These are phyloP conservation scores for Zygaena filipendulae DNA, from an alignment of 2,888 invertebrate genomes.

Conservation along the genomic window DNA sequence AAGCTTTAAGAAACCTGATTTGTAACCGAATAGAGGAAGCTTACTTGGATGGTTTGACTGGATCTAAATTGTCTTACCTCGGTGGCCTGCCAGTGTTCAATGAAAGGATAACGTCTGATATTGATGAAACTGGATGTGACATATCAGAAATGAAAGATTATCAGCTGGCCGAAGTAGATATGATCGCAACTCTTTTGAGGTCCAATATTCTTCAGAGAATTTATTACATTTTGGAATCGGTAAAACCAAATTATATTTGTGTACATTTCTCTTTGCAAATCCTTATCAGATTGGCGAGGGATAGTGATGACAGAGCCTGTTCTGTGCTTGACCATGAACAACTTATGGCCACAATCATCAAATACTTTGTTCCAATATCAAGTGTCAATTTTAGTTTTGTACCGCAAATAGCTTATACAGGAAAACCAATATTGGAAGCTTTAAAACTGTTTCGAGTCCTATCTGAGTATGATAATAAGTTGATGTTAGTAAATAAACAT, in stretches of 20 bases:
- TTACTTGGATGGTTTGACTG: constrained; percentile 74
- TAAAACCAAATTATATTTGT: constrained; percentile 77
- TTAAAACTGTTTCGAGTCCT: constrained; percentile 80
- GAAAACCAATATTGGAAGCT: constrained; percentile 75
- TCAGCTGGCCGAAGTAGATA: constrained; percentile 85
- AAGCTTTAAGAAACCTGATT: constrained; percentile 79
- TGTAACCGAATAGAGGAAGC: constrained; percentile 84
- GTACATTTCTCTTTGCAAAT: constrained; percentile 82
- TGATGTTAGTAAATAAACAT: constrained; percentile 64
- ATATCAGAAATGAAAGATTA: constrained; percentile 82
- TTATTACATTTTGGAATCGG: constrained; percentile 79
- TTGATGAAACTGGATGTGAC: constrained; percentile 63
- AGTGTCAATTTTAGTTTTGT: constrained; percentile 42
- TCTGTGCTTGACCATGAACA: constrained; percentile 72
- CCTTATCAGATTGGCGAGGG: constrained; percentile 80
- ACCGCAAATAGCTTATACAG: constrained; percentile 63
- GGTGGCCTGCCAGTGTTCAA: constrained; percentile 72
- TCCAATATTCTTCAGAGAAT: constrained; percentile 80
- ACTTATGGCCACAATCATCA: constrained; percentile 71
- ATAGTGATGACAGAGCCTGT: constrained; percentile 75
- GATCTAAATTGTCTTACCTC: constrained; percentile 73
- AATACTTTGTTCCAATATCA: constrained; percentile 66
- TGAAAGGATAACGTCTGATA: constrained; percentile 61
- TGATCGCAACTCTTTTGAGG: constrained; percentile 77
- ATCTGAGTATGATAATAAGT: constrained; percentile 67